Evolutionary conservation across 2,888 invertebrate species (phyloP).

Genomic region (Amphipyra berbera): DNA sequence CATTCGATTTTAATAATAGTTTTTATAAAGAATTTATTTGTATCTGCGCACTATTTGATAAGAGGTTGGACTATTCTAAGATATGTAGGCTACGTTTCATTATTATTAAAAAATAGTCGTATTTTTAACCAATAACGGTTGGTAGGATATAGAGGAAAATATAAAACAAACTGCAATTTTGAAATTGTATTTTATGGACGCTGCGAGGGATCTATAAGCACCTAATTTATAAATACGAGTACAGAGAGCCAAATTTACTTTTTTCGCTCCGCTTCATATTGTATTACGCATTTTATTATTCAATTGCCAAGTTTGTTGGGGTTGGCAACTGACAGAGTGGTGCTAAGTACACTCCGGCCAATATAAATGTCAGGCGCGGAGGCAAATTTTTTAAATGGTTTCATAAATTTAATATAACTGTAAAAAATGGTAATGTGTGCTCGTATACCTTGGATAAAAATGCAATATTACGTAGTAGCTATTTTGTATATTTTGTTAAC

Average conservation of each 20-base stretch:
- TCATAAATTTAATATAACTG: slow-evolving; percentile 32
- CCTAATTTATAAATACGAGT: neutral
- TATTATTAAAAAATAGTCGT: no score
- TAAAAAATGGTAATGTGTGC: slow-evolving; percentile 25
- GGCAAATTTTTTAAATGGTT: slow-evolving; percentile 35
- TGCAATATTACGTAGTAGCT: neutral
- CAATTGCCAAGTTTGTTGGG: slow-evolving; percentile 46
- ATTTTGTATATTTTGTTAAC: neutral
- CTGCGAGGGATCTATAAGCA: no score
- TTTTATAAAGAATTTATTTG: no score
- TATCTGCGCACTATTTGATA: no score
- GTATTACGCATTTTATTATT: slow-evolving; percentile 51
- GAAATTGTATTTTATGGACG: no score
- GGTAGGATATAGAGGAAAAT: no score
- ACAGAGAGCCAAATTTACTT: slow-evolving; percentile 12
- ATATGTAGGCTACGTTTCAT: no score
- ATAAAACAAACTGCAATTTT: no score
- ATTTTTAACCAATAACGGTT: no score
- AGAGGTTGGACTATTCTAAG: no score
- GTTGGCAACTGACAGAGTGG: slow-evolving; percentile 46
- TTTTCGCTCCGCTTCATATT: slow-evolving; percentile 37
- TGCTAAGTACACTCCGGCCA: slow-evolving; percentile 30
- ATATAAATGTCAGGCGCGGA: slow-evolving; percentile 34
- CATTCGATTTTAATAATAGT: no score
- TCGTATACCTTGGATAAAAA: neutral